Evolutionary conservation across 2,888 invertebrate species (phyloP).

Genomic region (Chirona hameri): DNA sequence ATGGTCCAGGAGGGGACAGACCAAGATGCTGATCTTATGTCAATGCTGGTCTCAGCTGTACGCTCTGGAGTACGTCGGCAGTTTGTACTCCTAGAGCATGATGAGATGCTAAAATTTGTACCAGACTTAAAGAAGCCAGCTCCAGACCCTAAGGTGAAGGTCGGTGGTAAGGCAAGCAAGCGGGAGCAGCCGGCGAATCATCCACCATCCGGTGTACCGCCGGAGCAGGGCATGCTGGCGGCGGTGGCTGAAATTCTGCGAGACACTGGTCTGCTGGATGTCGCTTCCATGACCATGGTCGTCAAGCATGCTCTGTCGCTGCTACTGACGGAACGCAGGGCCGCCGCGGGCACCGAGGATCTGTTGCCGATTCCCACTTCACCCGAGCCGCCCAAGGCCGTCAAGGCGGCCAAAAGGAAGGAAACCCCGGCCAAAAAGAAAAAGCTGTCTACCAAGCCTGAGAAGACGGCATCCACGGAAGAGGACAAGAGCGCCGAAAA

Average conservation of each 20-base stretch:
- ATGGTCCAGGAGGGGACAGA: neutral
- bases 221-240: neutral
- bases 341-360: neutral
- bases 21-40: neutral
- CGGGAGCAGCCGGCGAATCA: neutral
- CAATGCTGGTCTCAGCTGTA: neutral
- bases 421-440: neutral
- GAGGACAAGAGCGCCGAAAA: neutral
- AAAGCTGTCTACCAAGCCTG: no score
- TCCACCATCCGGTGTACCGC: neutral
- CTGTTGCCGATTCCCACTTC: neutral
- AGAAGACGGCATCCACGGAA: neutral
- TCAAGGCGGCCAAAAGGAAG: no score
- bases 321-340: neutral
- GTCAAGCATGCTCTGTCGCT: neutral
- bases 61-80: neutral
- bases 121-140: neutral
- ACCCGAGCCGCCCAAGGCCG: neutral
- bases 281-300: neutral
- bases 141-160: neutral
- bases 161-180: neutral
- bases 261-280: neutral
- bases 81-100: neutral
- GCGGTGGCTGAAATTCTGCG: neutral
- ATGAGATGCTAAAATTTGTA: neutral